These are phyloP conservation scores for Drosophila leonis DNA, from an alignment of 2,888 invertebrate species.

Conservation along the genomic window DNA sequence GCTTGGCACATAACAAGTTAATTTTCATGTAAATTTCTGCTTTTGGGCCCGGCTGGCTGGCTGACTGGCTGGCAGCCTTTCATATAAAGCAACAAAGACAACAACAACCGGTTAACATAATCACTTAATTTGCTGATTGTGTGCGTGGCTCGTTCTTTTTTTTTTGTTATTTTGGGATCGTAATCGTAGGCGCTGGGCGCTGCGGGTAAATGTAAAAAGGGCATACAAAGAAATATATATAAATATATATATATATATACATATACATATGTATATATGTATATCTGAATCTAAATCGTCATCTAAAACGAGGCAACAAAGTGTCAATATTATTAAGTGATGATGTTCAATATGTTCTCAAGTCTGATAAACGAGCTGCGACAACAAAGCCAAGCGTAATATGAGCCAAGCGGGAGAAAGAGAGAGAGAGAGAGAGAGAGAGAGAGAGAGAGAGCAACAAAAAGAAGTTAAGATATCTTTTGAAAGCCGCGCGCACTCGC, in stretches of 20 bases:
- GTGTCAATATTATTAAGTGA: conserved; percentile 81
- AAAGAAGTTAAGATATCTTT: background rate
- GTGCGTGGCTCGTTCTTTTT: conserved; percentile 54
- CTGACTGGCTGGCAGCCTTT: conserved; percentile 46
- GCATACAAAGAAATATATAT: conserved; percentile 4
- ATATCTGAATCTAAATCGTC: conserved; percentile 34
- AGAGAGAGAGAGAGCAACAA: background rate
- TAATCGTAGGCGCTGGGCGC: conserved; percentile 65
- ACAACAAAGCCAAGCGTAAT: background rate
- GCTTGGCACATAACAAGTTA: conserved; percentile 73
- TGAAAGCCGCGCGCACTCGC: conserved; percentile 14
- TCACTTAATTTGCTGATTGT: conserved; percentile 79
- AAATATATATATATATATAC: background rate
- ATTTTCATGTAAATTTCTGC: conserved; percentile 78
- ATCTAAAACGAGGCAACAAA: conserved; percentile 30
- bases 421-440: background rate
- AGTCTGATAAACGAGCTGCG: conserved; percentile 72
- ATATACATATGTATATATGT: too few species aligned
- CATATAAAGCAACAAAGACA: conserved; percentile 33
- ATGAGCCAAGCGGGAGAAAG: background rate
- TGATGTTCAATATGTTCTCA: conserved; percentile 71
- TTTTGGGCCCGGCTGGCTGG: conserved; percentile 57
- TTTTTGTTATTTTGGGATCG: conserved; percentile 38
- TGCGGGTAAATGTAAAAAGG: conserved; percentile 18
- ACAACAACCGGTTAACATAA: conserved; percentile 79